Evolutionary conservation across 2,888 invertebrate genomes (phyloP).

Genomic region (Andrena marginata): DNA sequence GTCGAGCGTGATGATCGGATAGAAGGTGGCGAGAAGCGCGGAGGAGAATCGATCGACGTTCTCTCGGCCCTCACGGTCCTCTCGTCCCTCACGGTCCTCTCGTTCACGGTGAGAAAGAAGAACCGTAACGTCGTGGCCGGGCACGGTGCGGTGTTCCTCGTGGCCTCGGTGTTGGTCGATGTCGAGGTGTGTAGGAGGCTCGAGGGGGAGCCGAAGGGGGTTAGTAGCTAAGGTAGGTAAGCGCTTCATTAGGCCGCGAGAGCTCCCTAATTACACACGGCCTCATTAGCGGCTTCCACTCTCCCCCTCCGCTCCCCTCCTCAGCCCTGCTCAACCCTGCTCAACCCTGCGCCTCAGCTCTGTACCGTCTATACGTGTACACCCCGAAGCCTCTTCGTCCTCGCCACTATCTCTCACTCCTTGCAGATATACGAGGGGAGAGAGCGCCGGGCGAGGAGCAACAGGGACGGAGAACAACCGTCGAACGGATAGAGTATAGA

Average conservation of each 20-base stretch:
- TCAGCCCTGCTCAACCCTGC: slow-evolving; percentile 29
- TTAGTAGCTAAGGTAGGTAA: slow-evolving; percentile 83
- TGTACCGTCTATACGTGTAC: slow-evolving; percentile 63
- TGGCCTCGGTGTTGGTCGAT: slow-evolving; percentile 56
- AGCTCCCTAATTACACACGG: slow-evolving; percentile 85
- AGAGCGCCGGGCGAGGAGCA: not conserved
- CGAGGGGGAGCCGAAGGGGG: slow-evolving; percentile 71
- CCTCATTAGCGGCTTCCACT: slow-evolving; percentile 84
- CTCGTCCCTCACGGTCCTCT: slow-evolving; percentile 37
- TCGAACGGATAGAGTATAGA: slow-evolving; percentile 43
- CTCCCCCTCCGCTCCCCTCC: slow-evolving; percentile 56
- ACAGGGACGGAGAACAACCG: slow-evolving; percentile 9
- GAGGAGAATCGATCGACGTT: slow-evolving; percentile 64
- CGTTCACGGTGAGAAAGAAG: slow-evolving; percentile 70
- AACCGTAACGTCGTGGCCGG: slow-evolving; percentile 63
- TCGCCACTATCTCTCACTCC: slow-evolving; percentile 69
- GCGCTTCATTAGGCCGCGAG: slow-evolving; percentile 85
- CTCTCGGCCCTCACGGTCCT: slow-evolving; percentile 17
- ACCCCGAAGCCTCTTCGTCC: slow-evolving; percentile 74
- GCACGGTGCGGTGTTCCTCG: slow-evolving; percentile 40
- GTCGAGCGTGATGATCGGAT: slow-evolving; percentile 78
- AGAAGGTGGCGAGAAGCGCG: slow-evolving; percentile 73
- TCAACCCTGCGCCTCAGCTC: slow-evolving; percentile 16
- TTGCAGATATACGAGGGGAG: slow-evolving; percentile 57
- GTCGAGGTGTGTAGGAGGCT: slow-evolving; percentile 68